These are phyloP conservation scores for Nemoura dubitans DNA, from an alignment of 2,888 invertebrate genomes.

Conservation along the genomic window DNA sequence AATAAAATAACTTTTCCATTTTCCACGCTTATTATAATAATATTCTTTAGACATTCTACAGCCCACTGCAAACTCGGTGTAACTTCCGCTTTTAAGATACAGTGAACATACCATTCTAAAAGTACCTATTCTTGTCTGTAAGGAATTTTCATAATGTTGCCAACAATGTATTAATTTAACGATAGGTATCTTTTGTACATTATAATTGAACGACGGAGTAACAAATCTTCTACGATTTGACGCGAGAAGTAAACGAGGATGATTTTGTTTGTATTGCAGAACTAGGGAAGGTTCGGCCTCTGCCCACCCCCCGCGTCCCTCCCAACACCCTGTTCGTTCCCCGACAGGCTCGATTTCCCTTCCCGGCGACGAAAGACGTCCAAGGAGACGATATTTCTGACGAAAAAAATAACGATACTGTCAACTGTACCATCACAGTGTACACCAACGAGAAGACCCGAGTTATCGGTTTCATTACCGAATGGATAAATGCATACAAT, in stretches of 20 bases:
- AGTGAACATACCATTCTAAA: background rate
- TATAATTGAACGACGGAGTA: background rate
- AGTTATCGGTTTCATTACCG: conserved; percentile 73
- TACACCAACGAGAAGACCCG: conserved; percentile 61
- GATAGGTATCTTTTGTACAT: conserved; percentile 18
- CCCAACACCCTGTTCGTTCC: conserved; percentile 54
- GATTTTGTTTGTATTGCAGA: conserved; percentile 50
- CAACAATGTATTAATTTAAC: too few relatives aligned
- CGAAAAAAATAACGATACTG: conserved; percentile 55
- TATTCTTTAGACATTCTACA: background rate
- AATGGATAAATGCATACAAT: conserved; percentile 75
- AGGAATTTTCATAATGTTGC: background rate
- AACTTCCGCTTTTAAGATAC: too few relatives aligned
- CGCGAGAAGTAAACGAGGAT: conserved; percentile 42
- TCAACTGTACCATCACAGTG: conserved; percentile 65
- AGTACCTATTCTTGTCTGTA: background rate
- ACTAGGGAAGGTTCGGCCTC: conserved; percentile 47
- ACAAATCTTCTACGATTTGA: background rate
- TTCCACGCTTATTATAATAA: background rate
- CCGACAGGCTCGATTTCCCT: conserved; percentile 54
- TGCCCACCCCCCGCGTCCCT: conserved; percentile 40
- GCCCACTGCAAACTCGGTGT: background rate
- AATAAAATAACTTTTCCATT: background rate
- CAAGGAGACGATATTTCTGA: conserved; percentile 57
- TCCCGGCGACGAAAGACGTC: conserved; percentile 57